These are phyloP conservation scores for Cerastis rubricosa DNA, from an alignment of 2,888 invertebrate genomes.

Conservation along the genomic window DNA sequence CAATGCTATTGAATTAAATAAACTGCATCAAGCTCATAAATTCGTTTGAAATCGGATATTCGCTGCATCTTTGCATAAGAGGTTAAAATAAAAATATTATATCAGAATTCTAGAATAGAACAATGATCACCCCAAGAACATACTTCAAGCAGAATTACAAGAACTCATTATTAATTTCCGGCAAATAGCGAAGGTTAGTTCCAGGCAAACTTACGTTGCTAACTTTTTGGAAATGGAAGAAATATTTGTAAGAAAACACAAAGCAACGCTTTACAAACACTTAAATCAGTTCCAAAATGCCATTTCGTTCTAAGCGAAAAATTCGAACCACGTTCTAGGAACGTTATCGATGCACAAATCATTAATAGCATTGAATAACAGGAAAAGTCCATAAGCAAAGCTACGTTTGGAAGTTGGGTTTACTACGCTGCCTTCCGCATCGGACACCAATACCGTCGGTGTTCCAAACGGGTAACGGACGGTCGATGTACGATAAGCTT, in stretches of 20 bases:
- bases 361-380: slow-evolving; percentile 15
- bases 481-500: slow-evolving; percentile 67
- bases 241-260: slow-evolving; percentile 5
- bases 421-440: slow-evolving; percentile 38
- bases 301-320: not conserved
- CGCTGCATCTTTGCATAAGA: not conserved
- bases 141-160: not conserved
- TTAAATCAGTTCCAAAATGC: not conserved
- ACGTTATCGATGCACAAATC: slow-evolving; percentile 13
- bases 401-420: slow-evolving; percentile 23
- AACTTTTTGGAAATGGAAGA: not conserved
- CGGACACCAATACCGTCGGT: slow-evolving; percentile 46
- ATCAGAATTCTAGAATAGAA: not conserved
- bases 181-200: not conserved
- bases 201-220: not conserved
- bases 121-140: not conserved
- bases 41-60: slow-evolving; percentile 15
- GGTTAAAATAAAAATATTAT: slow-evolving; percentile 3
- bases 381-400: slow-evolving; percentile 9
- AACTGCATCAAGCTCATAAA: slow-evolving; percentile 7
- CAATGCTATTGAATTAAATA: slow-evolving; percentile 26
- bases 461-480: slow-evolving; percentile 63
- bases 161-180: not conserved
- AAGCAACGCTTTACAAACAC: not conserved
- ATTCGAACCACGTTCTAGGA: not conserved